phyloP scores from a whole-genome alignment of 30 jellyfish, hydroid and myxozoan genomes.

The Phacellophora camtschatica region DNA sequence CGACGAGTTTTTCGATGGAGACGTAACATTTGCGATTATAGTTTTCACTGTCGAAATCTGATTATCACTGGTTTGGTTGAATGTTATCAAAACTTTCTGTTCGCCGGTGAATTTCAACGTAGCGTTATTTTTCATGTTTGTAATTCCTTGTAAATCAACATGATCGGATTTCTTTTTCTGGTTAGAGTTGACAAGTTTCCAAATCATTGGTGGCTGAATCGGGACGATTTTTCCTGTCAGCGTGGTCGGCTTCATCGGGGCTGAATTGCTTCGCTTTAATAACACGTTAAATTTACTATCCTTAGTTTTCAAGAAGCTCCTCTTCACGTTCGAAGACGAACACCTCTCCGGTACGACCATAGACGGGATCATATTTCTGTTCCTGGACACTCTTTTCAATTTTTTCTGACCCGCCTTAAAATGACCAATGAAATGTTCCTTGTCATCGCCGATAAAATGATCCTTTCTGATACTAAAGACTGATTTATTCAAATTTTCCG shows the following conservation, averaged over 20 bases:
- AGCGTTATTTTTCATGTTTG: constrained; percentile 52
- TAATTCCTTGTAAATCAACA: constrained; percentile 13
- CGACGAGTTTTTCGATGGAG: constrained; percentile 40
- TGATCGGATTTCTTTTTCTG: constrained; percentile 15
- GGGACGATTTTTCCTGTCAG: constrained; percentile 52
- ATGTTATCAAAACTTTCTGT: constrained; percentile 59
- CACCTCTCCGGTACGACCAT: neutral
- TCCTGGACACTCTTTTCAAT: neutral
- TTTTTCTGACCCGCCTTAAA: constrained; percentile 34
- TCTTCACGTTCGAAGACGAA: neutral
- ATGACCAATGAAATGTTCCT: constrained; percentile 13
- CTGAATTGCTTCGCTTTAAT: constrained; percentile 13
- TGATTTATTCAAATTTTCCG: neutral
- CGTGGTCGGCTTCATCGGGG: constrained; percentile 22
- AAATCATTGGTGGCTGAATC: constrained; percentile 59
- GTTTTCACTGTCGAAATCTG: constrained; percentile 31
- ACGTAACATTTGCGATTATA: constrained; percentile 53
- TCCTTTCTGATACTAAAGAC: neutral
- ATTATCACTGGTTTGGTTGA: constrained; percentile 28
- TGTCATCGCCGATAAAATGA: neutral
- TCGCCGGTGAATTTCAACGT: constrained; percentile 62
- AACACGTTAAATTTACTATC: neutral
- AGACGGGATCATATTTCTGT: neutral
- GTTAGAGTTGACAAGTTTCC: constrained; percentile 59
- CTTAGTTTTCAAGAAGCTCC: neutral